A percentile compares a stretch with the other conserved stretches of the same genome.
Evolutionary conservation across 2,113 vertebrate species (phyloP).

Genomic region (Cacatua alba): DNA sequence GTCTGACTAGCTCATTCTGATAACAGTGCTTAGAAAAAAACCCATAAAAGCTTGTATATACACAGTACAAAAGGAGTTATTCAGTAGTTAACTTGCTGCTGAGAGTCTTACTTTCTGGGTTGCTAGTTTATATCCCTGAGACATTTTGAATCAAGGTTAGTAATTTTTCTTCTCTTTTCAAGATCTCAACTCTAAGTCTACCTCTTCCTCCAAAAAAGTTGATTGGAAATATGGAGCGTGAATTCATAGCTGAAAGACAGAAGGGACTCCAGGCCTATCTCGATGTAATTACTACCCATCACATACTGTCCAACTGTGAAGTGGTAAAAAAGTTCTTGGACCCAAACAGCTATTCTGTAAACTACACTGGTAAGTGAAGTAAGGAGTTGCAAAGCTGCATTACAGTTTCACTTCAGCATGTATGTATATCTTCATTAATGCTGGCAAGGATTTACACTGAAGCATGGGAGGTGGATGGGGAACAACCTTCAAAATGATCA

Average conservation of each 20-base stretch:
- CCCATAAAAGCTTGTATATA: neutral
- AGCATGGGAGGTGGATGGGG: neutral
- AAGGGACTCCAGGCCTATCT: slow-evolving; percentile 94
- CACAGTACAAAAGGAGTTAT: neutral
- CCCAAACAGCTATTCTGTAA: slow-evolving; percentile 92
- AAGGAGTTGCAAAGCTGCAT: neutral
- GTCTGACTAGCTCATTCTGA: neutral
- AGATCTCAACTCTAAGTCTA: slow-evolving; percentile 91
- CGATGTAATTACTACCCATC: slow-evolving; percentile 91
- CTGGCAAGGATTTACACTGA: neutral
- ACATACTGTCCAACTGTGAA: slow-evolving; percentile 88
- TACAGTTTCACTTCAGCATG: neutral
- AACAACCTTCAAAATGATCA: neutral
- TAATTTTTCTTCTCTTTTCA: slow-evolving; percentile 47
- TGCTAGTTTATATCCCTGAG: neutral
- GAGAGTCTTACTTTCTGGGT: neutral
- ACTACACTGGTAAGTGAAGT: slow-evolving; percentile 88
- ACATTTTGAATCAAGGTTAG: neutral
- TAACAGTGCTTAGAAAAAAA: neutral
- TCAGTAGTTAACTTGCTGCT: neutral
- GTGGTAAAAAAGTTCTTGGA: slow-evolving; percentile 94
- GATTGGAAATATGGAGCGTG: slow-evolving; percentile 96
- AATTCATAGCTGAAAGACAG: slow-evolving; percentile 96
- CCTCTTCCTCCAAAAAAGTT: slow-evolving; percentile 97
- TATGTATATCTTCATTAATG: neutral